Conservation (phyloP, 2,888 invertebrate genomes). For the Troilus luridus region DNA sequence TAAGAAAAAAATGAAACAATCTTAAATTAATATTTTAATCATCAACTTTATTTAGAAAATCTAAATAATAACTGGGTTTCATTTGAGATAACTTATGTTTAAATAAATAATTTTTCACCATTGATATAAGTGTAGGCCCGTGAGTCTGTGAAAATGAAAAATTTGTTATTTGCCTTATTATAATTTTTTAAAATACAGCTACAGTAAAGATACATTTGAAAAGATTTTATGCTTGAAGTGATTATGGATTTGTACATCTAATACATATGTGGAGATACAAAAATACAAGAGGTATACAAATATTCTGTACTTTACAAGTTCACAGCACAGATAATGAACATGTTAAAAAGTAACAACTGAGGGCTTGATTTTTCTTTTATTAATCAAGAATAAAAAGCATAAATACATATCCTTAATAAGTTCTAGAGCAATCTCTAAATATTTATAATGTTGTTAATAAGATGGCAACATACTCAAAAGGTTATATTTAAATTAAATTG, state of each 20-base stretch:
- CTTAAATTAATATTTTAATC: constrained; percentile 5
- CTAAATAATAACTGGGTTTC: constrained; percentile 31
- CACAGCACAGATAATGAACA: too few species aligned
- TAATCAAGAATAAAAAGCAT: neutral
- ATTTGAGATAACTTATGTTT: constrained; percentile 3
- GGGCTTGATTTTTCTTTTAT: neutral
- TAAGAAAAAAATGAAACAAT: neutral
- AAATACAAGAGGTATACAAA: neutral
- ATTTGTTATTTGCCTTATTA: neutral
- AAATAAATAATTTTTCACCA: constrained; percentile 42
- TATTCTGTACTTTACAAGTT: neutral
- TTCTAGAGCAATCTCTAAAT: too few species aligned
- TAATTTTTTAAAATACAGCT: neutral
- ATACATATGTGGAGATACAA: neutral
- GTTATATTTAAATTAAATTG: neutral
- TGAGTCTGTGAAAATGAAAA: constrained; percentile 46
- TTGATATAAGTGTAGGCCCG: constrained; percentile 2
- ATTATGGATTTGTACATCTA: neutral
- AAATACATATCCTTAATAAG: neutral
- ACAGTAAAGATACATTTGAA: neutral
- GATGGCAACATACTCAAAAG: neutral
- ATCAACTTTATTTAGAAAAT: neutral
- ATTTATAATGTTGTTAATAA: too few species aligned
- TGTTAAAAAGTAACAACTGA: neutral
- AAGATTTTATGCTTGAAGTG: neutral